Evolutionary conservation across 2,113 vertebrate species (phyloP).

Genomic region (Halichoeres trimaculatus): DNA sequence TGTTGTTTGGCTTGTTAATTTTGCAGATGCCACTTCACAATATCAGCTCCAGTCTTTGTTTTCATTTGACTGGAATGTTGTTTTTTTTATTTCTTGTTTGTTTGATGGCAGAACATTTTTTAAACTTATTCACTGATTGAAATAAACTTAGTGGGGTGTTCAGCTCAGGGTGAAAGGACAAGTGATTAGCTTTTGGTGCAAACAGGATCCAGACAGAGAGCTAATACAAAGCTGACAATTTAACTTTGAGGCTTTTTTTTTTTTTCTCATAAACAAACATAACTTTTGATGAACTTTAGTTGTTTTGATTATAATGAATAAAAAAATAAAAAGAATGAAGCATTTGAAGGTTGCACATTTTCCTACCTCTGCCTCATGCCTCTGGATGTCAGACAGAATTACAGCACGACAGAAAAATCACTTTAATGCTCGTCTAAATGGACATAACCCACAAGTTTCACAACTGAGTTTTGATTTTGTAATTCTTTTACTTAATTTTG

Average conservation of each 20-base stretch:
- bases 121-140: constrained; percentile 22
- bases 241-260: too few relatives aligned
- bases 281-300: neutral
- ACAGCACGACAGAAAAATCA: too few relatives aligned
- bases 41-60: constrained; percentile 19
- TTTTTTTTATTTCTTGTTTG: neutral
- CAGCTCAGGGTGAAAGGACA: constrained; percentile 3
- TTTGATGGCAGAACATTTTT: constrained; percentile 10
- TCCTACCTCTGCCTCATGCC: too few relatives aligned
- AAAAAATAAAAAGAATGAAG: too few relatives aligned
- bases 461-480: too few relatives aligned
- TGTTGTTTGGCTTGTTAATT: neutral
- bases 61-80: constrained; percentile 16
- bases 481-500: too few relatives aligned
- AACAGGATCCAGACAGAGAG: constrained; percentile 9
- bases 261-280: neutral
- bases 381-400: too few relatives aligned
- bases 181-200: constrained; percentile 12
- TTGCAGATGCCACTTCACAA: constrained; percentile 11
- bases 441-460: too few relatives aligned
- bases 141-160: constrained; percentile 5
- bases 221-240: neutral
- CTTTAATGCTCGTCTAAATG: too few relatives aligned
- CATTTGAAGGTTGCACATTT: too few relatives aligned
- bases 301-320: too few relatives aligned